Evolutionary conservation across 2,888 invertebrate genomes (phyloP), one percentile per base, ranked within the genome.

Genomic region (Ophion ventricosus): DNA sequence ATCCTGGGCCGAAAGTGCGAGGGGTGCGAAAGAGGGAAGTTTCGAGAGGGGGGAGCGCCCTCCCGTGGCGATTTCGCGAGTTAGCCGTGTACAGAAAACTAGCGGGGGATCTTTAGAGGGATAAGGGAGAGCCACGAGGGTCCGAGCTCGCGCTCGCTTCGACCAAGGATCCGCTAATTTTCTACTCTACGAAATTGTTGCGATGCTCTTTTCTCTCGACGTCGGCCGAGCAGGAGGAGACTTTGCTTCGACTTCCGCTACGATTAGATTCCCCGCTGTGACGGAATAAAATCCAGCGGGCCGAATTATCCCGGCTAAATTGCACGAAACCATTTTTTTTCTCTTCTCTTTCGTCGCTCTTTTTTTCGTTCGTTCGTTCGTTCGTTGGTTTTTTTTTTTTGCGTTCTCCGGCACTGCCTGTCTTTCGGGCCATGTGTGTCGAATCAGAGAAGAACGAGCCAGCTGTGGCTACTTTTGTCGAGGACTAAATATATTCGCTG

Each of bases 1-100:
- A 92, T 92, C 92, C 92, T 89, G 87, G 82, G 57, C 90, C 90
- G 90, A 90, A 92, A 92, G 90, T 90, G 90, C 88, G 63, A 61
- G 59, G 63, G 43, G 74, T 59, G 25, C 49, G 61, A 79, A 61
- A 61, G 63, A 79, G 26, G 49, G 26, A 69, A 69, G 72, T 35
- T 43, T 8, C 56, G 54, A n/a, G n/a, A n/a, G n/a, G n/a, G n/a
- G 63, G 64, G 26, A 29, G n/a, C 72, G 72, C 73, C 72, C 79
- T 82, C 84, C 84, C 66, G 76, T 73, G 72, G 82, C 56, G 84
- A 78, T 54, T 75, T 63, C 75, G 82, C 66, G 82, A 84, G 82
- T 70, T 61, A 40, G 74, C 78, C 63, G 66, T 70, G 63, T 43
- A 43, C 23, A 20, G 43, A 64, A 57, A 57, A 87, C 89, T 88